phyloP scores from a whole-genome alignment of 2,797 vertebrate species.

The Corythornis leucogaster region DNA sequence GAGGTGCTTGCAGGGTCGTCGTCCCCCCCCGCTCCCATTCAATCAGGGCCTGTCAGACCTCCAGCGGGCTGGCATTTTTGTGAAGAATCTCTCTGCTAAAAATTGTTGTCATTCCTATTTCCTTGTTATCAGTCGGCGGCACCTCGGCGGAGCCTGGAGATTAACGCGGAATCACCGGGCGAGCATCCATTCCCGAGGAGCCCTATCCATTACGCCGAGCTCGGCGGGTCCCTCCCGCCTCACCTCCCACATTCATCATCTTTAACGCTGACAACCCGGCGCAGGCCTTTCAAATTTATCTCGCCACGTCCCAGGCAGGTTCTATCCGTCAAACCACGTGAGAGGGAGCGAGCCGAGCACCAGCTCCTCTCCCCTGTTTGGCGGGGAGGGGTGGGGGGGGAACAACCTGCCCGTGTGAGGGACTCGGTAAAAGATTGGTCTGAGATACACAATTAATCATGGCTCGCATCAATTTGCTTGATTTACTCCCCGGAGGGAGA shows the following conservation, averaged over 20 bases:
- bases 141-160: conserved; percentile 86
- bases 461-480: conserved; percentile 80
- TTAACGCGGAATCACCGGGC: conserved; percentile 87
- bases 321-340: conserved; percentile 86
- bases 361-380: conserved; percentile 62
- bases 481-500: conserved; percentile 80
- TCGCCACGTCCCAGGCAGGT: conserved; percentile 79
- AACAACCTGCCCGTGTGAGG: conserved; percentile 69
- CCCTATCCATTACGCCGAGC: conserved; percentile 80
- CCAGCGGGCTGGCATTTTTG: conserved; percentile 89
- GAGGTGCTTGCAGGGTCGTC: conserved; percentile 61
- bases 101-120: conserved; percentile 99
- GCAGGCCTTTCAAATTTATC: conserved; percentile 89
- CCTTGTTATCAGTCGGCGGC: conserved; percentile 93
- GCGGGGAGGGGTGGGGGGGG: conserved; percentile 49
- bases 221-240: conserved; percentile 80
- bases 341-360: conserved; percentile 48
- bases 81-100: conserved; percentile 97
- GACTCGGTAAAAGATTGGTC: conserved; percentile 76
- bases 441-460: conserved; percentile 81
- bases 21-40: conserved; percentile 84
- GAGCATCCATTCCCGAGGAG: conserved; percentile 77
- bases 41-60: conserved; percentile 91
- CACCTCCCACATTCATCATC: conserved; percentile 98
- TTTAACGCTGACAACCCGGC: conserved; percentile 96